Evolutionary conservation across 2,113 vertebrate genomes (phyloP).

Genomic region (Leptobrachium leishanense): DNA sequence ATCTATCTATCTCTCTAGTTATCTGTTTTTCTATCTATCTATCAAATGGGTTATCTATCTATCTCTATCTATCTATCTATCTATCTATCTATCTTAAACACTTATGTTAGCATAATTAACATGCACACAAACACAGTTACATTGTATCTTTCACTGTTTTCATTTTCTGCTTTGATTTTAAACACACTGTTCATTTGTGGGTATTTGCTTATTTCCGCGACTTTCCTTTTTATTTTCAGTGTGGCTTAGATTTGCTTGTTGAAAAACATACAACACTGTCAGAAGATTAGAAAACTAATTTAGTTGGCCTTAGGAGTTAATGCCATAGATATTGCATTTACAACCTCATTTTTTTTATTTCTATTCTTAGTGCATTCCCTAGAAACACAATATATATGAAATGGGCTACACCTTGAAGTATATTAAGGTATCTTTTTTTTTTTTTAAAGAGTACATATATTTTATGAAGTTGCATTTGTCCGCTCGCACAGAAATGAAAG

Average conservation of each 20-base stretch:
- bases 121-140: no score
- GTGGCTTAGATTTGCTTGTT: conserved; percentile 54
- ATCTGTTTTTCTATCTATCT: no score
- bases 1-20: no score
- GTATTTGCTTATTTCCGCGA: conserved; percentile 27
- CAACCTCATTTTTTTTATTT: conserved; percentile 38
- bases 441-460: conserved; percentile 10
- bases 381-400: conserved; percentile 19
- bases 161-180: neutral
- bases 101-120: no score
- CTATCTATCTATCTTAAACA: no score
- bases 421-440: conserved; percentile 20
- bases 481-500: neutral
- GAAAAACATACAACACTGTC: conserved; percentile 50
- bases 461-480: neutral
- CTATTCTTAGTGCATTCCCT: neutral
- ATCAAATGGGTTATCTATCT: no score
- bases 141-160: no score
- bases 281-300: conserved; percentile 52
- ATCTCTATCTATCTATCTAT: no score
- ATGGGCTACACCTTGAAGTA: conserved; percentile 8
- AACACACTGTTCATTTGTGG: no score
- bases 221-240: conserved; percentile 41
- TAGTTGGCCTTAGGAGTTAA: conserved; percentile 46
- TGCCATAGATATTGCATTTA: conserved; percentile 6